Evolutionary conservation across 2,113 vertebrate species (phyloP).

Genomic region (Seriola dumerili): DNA sequence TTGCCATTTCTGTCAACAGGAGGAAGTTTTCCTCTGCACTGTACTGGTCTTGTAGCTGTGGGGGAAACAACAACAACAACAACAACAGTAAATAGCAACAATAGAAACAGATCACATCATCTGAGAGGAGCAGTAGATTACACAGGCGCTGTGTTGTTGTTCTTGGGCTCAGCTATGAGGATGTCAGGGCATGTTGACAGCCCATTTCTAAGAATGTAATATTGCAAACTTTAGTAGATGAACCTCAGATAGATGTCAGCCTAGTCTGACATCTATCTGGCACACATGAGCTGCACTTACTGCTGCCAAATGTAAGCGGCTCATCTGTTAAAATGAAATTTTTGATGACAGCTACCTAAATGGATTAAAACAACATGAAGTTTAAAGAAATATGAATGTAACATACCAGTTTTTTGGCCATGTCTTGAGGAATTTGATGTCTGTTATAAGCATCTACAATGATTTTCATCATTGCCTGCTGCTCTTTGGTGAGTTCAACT

Average conservation of each 20-base stretch:
- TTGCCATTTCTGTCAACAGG: slow-evolving; percentile 97
- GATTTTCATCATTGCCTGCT: slow-evolving; percentile 89
- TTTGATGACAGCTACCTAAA: neutral
- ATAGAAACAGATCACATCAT: neutral
- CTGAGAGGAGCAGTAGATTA: neutral
- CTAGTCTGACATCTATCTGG: neutral
- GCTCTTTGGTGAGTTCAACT: slow-evolving; percentile 90
- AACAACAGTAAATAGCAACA: slow-evolving; percentile 2
- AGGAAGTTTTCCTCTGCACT: slow-evolving; percentile 96
- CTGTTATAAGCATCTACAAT: slow-evolving; percentile 94
- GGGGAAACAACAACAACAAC: slow-evolving; percentile 51
- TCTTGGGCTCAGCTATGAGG: neutral
- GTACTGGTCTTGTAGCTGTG: slow-evolving; percentile 94
- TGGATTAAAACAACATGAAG: neutral
- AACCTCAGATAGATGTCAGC: neutral
- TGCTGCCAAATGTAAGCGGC: neutral
- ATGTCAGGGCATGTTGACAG: neutral
- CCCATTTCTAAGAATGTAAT: neutral
- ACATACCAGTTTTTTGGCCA: slow-evolving; percentile 95
- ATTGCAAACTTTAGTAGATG: neutral
- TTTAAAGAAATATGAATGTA: neutral
- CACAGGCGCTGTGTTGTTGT: neutral
- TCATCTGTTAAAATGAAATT: neutral
- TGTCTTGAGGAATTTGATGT: slow-evolving; percentile 94
- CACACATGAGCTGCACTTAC: neutral